A percentile compares a stretch with the other conserved stretches of the same genome.
phyloP scores from a whole-genome alignment of 2,797 vertebrate species.

The Scarus forsteni region DNA sequence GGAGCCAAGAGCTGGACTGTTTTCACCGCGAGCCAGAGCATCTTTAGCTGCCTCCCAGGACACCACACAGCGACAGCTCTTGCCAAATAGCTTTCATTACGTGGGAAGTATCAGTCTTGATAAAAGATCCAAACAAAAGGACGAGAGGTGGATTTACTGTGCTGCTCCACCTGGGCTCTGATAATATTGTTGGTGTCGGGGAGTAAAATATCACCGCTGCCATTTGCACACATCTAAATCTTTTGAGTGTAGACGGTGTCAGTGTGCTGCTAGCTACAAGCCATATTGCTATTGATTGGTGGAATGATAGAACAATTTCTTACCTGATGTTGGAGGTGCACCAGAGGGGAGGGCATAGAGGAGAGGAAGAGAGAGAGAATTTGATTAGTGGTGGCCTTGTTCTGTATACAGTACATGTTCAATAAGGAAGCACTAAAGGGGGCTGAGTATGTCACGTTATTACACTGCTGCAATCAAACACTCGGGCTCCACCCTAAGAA shows the following conservation, averaged over 20 bases:
- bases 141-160: conserved; percentile 72
- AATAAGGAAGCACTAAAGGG: conserved; percentile 51
- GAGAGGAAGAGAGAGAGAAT: conserved; percentile 70
- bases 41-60: conserved; percentile 70
- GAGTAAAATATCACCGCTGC: conserved; percentile 75
- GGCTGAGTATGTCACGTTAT: conserved; percentile 55
- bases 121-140: conserved; percentile 81
- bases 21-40: conserved; percentile 56
- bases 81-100: conserved; percentile 82
- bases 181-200: conserved; percentile 76
- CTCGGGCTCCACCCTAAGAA: conserved; percentile 49
- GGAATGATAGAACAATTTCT: conserved; percentile 83
- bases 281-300: conserved; percentile 82
- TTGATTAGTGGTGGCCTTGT: conserved; percentile 78
- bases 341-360: conserved; percentile 70
- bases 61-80: conserved; percentile 58
- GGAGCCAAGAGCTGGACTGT: conserved; percentile 46
- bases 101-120: conserved; percentile 74
- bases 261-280: conserved; percentile 70
- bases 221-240: conserved; percentile 83
- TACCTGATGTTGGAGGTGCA: conserved; percentile 82
- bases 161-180: conserved; percentile 66
- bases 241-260: conserved; percentile 65
- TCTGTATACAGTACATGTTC: conserved; percentile 69
- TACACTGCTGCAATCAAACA: conserved; percentile 60